Evolutionary conservation across 2,113 vertebrate species (phyloP).

Genomic region (Myodes glareolus): DNA sequence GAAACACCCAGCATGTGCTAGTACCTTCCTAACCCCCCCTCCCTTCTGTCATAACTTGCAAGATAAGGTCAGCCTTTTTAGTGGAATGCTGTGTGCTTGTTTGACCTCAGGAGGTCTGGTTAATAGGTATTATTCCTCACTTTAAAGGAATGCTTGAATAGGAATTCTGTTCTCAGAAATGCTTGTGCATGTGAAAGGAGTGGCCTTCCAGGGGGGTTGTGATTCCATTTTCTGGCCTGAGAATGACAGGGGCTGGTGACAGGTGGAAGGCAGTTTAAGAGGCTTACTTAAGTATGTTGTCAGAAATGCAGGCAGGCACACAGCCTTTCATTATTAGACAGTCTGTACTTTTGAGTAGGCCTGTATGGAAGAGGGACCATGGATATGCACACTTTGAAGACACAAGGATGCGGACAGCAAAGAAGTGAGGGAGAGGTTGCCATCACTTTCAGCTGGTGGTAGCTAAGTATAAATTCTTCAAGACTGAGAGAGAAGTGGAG

Average conservation of each 20-base stretch:
- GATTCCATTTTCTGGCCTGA: neutral
- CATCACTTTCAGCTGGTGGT: neutral
- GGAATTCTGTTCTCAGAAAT: neutral
- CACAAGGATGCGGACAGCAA: neutral
- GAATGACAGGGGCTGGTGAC: neutral
- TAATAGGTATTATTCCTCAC: neutral
- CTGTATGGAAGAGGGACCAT: neutral
- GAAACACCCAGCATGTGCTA: neutral
- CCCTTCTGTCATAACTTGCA: neutral
- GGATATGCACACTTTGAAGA: neutral
- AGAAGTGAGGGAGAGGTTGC: neutral
- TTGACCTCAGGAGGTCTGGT: neutral
- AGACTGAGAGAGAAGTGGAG: neutral
- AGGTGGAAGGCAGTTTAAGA: neutral
- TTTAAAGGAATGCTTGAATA: neutral
- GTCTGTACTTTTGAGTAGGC: neutral
- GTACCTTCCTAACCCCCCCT: neutral
- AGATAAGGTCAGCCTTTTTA: neutral
- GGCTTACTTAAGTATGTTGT: neutral
- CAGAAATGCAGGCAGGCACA: neutral
- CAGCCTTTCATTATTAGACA: neutral
- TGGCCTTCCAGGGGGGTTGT: neutral
- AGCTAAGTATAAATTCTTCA: neutral
- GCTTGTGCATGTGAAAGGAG: neutral
- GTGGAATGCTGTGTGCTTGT: neutral